Percentiles rank a stretch among this genome's conserved stretches.
phyloP scores from a whole-genome alignment of 2,888 invertebrate species.

The Poecilobothrus nobilitatus region DNA sequence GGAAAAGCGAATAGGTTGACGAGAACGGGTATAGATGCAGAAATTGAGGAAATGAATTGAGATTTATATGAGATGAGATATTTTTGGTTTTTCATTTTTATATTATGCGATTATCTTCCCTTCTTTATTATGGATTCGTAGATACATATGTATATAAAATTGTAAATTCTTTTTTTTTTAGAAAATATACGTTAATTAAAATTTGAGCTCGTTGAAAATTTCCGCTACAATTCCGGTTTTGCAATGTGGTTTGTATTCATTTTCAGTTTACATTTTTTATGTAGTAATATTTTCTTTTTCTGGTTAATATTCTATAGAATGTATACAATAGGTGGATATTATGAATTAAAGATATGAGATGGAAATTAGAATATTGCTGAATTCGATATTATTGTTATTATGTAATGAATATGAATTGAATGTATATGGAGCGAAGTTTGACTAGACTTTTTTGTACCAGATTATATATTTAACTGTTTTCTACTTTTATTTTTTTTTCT shows the following conservation, averaged over 20 bases:
- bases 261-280: neutral
- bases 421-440: neutral
- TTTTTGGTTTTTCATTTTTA: too few relatives aligned
- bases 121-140: too few relatives aligned
- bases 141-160: neutral
- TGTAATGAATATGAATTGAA: neutral
- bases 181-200: constrained; percentile 9
- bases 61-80: too few relatives aligned
- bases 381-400: neutral
- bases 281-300: neutral
- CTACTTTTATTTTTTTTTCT: neutral
- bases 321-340: neutral
- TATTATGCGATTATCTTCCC: too few relatives aligned
- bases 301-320: neutral
- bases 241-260: neutral
- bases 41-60: too few relatives aligned
- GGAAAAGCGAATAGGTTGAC: too few relatives aligned
- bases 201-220: constrained; percentile 9
- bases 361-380: neutral
- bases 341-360: neutral
- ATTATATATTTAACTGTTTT: neutral
- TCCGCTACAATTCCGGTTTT: constrained; percentile 8
- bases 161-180: neutral
- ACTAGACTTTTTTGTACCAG: neutral
- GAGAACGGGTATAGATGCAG: too few relatives aligned